Base-by-base conservation (phyloP, 30 jellyfish, hydroid and myxozoan species). In the Aurelia sp. region DNA sequence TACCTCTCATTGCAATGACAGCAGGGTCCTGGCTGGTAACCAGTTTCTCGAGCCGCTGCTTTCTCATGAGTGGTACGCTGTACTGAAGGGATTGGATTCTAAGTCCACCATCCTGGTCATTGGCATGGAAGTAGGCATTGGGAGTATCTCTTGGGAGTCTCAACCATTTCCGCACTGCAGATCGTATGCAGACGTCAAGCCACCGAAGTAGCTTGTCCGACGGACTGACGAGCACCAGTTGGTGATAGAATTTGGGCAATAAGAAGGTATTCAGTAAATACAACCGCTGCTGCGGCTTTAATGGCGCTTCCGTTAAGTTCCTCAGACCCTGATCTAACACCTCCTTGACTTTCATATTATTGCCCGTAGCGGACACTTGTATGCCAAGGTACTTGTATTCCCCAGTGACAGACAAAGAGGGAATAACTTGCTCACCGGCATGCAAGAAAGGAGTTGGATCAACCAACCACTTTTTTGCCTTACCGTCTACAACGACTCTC, bases 281-380 rank as follows among this genome's bases (percentile, higher is more conserved):
- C 81, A 70, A 5, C 13, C 81, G 67, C 63, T 70, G 81, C 33
- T 35, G 61, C 8, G 67, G 81, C 21, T 70, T 70, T 35, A 70
- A 18, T 0, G 81, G 81, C 15, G 81, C 67, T 21, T 35, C 31
- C 18, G 53, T 66, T 2, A 66, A 5, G 33, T 35, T 21, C 18
- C 21, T 66, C 77, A 66, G 13, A 3, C 55, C 31, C 6, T 22
- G 27, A 4, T 40, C 81, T 59, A 70, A 40, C 50, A 30, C 30
- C 63, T 41, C 55, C 63, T 30, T 70, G 21, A 18, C 81, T 17
- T 70, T 40, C 24, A 4, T 48, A 6, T 15, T 0, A 4, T 18
- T n/a, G 18, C 63, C 81, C 3, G 16, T 33, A 7, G 63, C 81
- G 4, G 81, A 41, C 81, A 69, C n/a, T n/a, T n/a, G n/a, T n/a